Evolutionary conservation across 2,113 vertebrate genomes (phyloP).

Genomic region (Clarias magur): DNA sequence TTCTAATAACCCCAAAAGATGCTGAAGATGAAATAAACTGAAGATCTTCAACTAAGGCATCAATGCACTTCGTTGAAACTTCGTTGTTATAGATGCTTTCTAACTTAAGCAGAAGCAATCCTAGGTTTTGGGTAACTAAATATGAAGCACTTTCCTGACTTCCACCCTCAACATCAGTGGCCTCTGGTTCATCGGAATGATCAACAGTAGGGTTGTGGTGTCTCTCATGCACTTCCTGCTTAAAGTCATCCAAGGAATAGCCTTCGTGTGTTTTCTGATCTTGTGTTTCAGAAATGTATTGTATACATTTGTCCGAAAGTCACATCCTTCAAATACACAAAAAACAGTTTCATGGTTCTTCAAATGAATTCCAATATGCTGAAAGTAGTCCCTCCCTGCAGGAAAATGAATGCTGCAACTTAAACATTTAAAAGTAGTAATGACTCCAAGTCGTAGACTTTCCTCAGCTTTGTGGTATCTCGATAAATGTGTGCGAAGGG

Average conservation of each 20-base stretch:
- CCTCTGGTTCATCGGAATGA: no score
- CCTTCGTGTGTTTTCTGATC: no score
- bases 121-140: constrained; percentile 39
- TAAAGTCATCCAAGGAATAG: no score
- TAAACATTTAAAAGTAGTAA: neutral
- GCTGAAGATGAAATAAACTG: constrained; percentile 48
- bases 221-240: no score
- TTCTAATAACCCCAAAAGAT: constrained; percentile 30
- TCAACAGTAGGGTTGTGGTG: no score
- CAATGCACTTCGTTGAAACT: constrained; percentile 37
- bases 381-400: no score
- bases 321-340: no score
- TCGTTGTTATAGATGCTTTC: constrained; percentile 47
- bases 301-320: no score
- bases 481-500: neutral
- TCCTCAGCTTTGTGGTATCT: constrained; percentile 1
- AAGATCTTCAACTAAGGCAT: constrained; percentile 46
- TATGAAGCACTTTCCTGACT: constrained; percentile 35
- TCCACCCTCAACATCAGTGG: constrained; percentile 34
- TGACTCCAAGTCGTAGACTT: neutral
- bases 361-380: no score
- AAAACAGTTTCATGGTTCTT: no score
- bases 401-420: neutral
- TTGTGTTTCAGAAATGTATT: no score
- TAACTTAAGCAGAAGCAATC: constrained; percentile 47